Base-by-base conservation (phyloP, 1,140 invertebrate genomes). In the Dendrolimus kikuchii region DNA sequence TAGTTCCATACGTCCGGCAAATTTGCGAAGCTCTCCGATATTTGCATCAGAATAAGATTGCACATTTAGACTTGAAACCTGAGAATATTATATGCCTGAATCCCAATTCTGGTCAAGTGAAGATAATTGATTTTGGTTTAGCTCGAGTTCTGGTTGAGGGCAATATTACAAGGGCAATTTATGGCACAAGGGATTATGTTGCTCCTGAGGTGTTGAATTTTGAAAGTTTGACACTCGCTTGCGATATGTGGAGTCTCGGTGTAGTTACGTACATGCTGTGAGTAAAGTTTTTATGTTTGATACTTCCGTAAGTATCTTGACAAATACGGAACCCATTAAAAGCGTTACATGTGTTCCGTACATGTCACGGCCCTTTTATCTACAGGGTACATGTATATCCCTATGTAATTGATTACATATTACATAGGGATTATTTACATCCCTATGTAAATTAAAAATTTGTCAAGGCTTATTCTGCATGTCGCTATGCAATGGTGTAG, bases 221-320 rank as follows among this genome's bases (percentile, higher is more conserved):
- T 77, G 96, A 98, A 71, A 93, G 93, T 2, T 94, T 98, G 41
- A 92, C 93, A 39, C 91, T 92, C 9, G 90, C 93, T 40, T 95
- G 95, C 4, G 97, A 98, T 70, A 97, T 98, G 94, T 99, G 97
- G 97, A 89, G 86, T 60, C 89, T 98, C 7, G 96, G 97, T 23
- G 96, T 98, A 43, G 95, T 98, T 54, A 96, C 95, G 74, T 98
- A 98, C 73, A 93, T 97, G 51, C 85, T 98, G 95, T 98, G 89
- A 95, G 95, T 91, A 5, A 10, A 38, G 9, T 3, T 44, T 45
- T 45, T 45, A 23, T 23, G 23, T 23, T 23, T 23, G 23, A 23
- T 1, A 23, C 23, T 23, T 23, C 23, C 23, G 23, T 23, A 23
- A 23, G 23, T 23, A 23, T 23, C 3, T 23, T 23, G 23, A 23